Evolutionary conservation across 2,797 vertebrate species (phyloP), one percentile per base, ranked within the genome.

Genomic region (Lithobates sylvaticus): DNA sequence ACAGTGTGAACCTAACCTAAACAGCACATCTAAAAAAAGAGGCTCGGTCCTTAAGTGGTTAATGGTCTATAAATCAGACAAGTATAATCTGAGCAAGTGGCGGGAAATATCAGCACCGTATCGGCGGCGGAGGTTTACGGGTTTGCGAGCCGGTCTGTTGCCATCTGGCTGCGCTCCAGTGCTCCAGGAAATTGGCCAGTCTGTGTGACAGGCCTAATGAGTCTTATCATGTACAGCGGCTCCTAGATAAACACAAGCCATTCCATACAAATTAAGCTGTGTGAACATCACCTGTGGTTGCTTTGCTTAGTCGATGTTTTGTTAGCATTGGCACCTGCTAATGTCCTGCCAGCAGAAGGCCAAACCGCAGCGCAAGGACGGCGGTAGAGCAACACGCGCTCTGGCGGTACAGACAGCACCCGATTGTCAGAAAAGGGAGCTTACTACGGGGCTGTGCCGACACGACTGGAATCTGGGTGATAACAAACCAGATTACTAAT

Each of bases 181-280:
- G 79, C 67, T 64, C 29, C 85, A 27, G 79, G 85, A 86, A 86
- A 86, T 86, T 82, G 79, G 73, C 34, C 70, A 8, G 32, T 83
- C 68, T 23, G 27, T 47, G 80, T 78, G 50, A 86, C 74, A 83
- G 68, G 65, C 76, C 42, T 77, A 87, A 87, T 78, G 80, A 87
- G 74, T 83, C 73, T 77, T 82, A 86, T 87, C 78, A 67, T 67
- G 50, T 78, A 26, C 42, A 87, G 36, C 58, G 13, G 80, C 69
- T 72, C 77, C 76, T 83, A 83, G 47, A 83, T 78, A 87, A 78
- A 87, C 85, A 86, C 34, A 76, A 12, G 50, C 50, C 44, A 18
- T 18, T 54, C 18, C 50, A 54, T 54, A 54, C 16, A 65, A 65
- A 65, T 65, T 65, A 26, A 65, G 61, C 50, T n/a, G 67, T 76